Percentiles rank a stretch among this genome's conserved stretches.
phyloP scores from a whole-genome alignment of 53 echinoderm and acorn worm species.

The Holothuria scabra region DNA sequence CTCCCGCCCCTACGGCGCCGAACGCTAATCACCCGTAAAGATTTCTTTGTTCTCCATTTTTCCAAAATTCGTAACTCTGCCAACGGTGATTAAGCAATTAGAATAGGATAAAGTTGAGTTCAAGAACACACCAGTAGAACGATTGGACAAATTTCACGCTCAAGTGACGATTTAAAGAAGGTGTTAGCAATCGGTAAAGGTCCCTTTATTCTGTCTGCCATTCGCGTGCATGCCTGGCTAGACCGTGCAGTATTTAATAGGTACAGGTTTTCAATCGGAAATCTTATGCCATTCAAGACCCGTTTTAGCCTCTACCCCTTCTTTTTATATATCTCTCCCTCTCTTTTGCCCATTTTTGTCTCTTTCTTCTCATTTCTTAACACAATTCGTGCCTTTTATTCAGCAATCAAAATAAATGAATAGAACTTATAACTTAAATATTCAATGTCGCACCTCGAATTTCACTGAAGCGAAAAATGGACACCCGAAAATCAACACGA shows the following conservation, averaged over 20 bases:
- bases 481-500: slow-evolving; percentile 2
- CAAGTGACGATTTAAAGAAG: slow-evolving; percentile 32
- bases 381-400: slow-evolving; percentile 36
- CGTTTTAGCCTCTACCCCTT: not conserved
- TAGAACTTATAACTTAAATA: not conserved
- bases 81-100: slow-evolving; percentile 37
- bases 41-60: slow-evolving; percentile 39
- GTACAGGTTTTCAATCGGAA: slow-evolving; percentile 23
- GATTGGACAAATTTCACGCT: slow-evolving; percentile 42
- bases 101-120: slow-evolving; percentile 33
- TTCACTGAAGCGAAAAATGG: not conserved
- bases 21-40: slow-evolving; percentile 46
- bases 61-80: slow-evolving; percentile 46
- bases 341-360: not conserved
- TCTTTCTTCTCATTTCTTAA: slow-evolving; percentile 10
- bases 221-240: slow-evolving; percentile 29
- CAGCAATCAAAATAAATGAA: slow-evolving; percentile 39
- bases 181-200: slow-evolving; percentile 33
- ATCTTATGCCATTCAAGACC: not conserved
- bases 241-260: slow-evolving; percentile 20
- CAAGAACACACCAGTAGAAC: slow-evolving; percentile 37
- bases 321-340: not conserved
- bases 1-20: slow-evolving; percentile 47
- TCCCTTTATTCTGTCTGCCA: slow-evolving; percentile 5
- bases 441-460: too few species aligned